phyloP scores from a whole-genome alignment of 1,140 invertebrate species.

The Drosophila rhopaloa region DNA sequence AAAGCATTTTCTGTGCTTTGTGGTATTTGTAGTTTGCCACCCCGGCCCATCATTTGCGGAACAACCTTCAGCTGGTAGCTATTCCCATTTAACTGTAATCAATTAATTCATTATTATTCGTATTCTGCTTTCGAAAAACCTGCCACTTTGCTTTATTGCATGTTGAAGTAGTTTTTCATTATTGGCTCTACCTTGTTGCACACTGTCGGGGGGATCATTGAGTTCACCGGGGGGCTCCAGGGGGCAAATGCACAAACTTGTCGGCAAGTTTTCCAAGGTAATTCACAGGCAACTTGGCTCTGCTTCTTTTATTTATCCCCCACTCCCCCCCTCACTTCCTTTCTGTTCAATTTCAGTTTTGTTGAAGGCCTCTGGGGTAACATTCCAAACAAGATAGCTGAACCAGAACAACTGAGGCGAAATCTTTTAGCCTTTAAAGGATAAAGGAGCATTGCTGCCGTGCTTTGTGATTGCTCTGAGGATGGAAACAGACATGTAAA shows the following conservation, averaged over 20 bases:
- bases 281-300: conserved; percentile 61
- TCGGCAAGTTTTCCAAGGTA: conserved; percentile 68
- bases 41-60: neutral
- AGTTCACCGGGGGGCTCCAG: conserved; percentile 17
- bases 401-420: conserved; percentile 56
- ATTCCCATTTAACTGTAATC: conserved; percentile 75
- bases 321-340: neutral
- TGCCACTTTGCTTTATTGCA: conserved; percentile 79
- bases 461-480: conserved; percentile 22
- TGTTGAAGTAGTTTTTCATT: conserved; percentile 78
- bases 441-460: conserved; percentile 21
- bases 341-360: conserved; percentile 42
- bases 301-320: conserved; percentile 22
- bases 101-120: conserved; percentile 81
- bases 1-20: conserved; percentile 34
- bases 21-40: conserved; percentile 32
- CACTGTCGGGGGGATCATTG: conserved; percentile 15
- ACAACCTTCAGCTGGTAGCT: conserved; percentile 8
- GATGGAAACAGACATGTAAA: neutral
- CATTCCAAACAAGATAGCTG: conserved; percentile 66
- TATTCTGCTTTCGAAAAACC: conserved; percentile 69
- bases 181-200: conserved; percentile 70
- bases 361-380: conserved; percentile 61
- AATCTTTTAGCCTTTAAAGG: conserved; percentile 57
- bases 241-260: conserved; percentile 62